Evolutionary conservation across 2,797 vertebrate genomes (phyloP).

Genomic region (Artibeus lituratus): DNA sequence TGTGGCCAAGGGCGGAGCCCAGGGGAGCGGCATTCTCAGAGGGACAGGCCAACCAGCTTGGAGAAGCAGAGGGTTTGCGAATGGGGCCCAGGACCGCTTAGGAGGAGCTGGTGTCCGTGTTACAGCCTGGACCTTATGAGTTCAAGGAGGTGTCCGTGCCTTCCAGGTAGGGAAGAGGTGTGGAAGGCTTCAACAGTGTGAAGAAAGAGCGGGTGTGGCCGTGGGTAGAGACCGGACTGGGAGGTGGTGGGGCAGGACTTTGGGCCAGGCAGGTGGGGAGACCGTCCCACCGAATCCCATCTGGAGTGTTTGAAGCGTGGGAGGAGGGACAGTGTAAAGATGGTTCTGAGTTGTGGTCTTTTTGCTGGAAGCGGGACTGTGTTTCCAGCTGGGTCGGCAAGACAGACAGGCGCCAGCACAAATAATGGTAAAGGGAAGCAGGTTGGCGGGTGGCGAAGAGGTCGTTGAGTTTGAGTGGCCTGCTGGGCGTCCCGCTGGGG

Average conservation of each 20-base stretch:
- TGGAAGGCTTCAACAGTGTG: background rate
- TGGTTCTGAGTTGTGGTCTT: background rate
- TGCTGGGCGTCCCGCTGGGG: accelerated
- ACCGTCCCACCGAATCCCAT: background rate
- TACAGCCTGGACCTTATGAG: background rate
- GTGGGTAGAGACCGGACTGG: background rate
- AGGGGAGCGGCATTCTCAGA: accelerated
- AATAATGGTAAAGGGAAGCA: background rate
- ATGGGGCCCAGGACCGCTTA: accelerated
- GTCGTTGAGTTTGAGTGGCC: background rate
- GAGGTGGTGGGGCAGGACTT: background rate
- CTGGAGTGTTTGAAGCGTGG: background rate
- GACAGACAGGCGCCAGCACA: background rate
- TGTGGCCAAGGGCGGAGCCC: accelerated
- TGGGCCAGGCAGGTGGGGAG: background rate
- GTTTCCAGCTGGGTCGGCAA: background rate
- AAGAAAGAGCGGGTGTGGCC: background rate
- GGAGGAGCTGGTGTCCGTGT: background rate
- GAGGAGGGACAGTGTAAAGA: background rate
- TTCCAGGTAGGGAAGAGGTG: background rate
- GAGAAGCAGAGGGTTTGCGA: background rate
- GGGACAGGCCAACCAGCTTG: background rate
- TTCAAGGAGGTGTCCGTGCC: background rate
- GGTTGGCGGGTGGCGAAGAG: background rate
- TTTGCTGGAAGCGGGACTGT: background rate